Evolutionary conservation across 2,113 vertebrate species (phyloP).

Genomic region (Romanogobio albipinnatus): DNA sequence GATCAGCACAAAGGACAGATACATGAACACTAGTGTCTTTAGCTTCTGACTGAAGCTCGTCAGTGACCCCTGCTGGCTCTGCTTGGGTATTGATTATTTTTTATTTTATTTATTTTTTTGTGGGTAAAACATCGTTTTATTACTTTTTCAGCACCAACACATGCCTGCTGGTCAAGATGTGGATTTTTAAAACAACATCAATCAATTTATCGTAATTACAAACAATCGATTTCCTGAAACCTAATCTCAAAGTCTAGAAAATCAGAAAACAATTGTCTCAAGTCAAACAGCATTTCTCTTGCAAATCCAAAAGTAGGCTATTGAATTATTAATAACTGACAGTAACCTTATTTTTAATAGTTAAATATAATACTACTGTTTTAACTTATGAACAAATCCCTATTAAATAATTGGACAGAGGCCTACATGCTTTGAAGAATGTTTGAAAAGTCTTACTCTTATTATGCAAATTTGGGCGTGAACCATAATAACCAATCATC

Average conservation of each 20-base stretch:
- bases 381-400: background rate
- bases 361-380: background rate
- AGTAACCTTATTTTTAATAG: background rate
- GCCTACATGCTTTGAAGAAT: background rate
- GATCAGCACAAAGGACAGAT: constrained; percentile 4
- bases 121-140: no score
- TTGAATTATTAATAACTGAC: background rate
- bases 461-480: no score
- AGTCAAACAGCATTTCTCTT: no score
- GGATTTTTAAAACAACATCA: background rate
- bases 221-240: background rate
- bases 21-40: background rate
- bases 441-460: no score
- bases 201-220: background rate
- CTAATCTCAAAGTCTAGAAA: background rate
- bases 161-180: background rate
- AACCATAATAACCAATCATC: no score
- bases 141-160: background rate
- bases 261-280: no score
- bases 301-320: no score
- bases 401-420: background rate
- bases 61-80: constrained; percentile 44
- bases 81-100: no score
- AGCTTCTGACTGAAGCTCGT: constrained; percentile 22
- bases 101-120: background rate